Percentiles rank a stretch among this genome's conserved stretches.
Conservation (phyloP, 92 coral and sea anemone species). For the Actinostola sp. region DNA sequence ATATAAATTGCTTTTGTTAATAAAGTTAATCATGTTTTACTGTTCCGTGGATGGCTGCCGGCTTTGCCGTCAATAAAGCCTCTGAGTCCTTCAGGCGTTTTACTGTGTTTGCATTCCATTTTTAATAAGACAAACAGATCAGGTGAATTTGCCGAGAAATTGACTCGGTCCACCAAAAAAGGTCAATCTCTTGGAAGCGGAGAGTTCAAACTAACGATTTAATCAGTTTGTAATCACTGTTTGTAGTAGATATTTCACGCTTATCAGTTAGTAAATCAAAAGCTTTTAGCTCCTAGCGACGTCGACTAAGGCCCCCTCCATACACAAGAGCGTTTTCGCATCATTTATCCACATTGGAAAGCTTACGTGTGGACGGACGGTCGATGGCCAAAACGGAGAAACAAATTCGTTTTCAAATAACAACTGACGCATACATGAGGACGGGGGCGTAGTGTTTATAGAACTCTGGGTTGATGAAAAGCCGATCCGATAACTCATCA, state of each 20-base stretch:
- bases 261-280: slow-evolving; percentile 5
- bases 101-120: too few relatives aligned
- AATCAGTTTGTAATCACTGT: not conserved
- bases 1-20: too few relatives aligned
- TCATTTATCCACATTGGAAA: too few relatives aligned
- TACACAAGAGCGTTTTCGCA: not conserved
- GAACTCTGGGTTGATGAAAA: not conserved
- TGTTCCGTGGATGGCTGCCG: not conserved
- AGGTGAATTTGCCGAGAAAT: too few relatives aligned
- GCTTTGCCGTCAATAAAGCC: not conserved
- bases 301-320: not conserved
- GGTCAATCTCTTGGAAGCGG: not conserved
- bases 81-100: slow-evolving; percentile 8
- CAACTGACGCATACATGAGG: too few relatives aligned
- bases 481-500: not conserved
- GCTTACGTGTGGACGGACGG: too few relatives aligned
- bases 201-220: not conserved
- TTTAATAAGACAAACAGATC: too few relatives aligned
- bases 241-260: not conserved
- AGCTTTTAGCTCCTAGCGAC: not conserved
- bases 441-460: too few relatives aligned
- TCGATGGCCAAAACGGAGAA: too few relatives aligned
- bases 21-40: too few relatives aligned
- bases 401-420: too few relatives aligned
- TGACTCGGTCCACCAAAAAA: too few relatives aligned